Percentiles rank a stretch among this genome's conserved stretches.
phyloP scores from a whole-genome alignment of 2,888 invertebrate genomes.

The Athrips mouffetella region DNA sequence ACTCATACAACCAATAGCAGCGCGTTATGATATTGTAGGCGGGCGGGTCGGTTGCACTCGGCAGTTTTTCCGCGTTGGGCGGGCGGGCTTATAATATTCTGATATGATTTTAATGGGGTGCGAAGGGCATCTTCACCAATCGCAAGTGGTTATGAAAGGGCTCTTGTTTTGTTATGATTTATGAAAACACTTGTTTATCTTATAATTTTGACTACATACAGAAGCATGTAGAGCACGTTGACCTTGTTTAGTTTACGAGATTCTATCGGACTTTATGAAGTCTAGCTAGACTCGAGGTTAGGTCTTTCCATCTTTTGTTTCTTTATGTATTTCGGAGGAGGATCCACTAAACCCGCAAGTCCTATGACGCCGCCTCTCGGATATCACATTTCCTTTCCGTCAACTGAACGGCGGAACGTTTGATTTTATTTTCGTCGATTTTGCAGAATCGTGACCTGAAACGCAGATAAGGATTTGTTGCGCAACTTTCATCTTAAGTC shows the following conservation, averaged over 20 bases:
- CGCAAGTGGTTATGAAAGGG: neutral
- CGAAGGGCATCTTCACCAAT: conserved; percentile 33
- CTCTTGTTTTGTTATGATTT: conserved; percentile 13
- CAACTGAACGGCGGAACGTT: conserved; percentile 51
- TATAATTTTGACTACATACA: no score
- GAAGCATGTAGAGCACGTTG: neutral
- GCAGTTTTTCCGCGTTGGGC: conserved; percentile 65
- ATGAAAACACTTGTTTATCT: neutral
- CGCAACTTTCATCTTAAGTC: conserved; percentile 47
- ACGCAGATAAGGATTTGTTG: conserved; percentile 56
- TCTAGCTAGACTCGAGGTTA: neutral
- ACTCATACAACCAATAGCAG: conserved; percentile 74
- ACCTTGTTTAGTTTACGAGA: neutral
- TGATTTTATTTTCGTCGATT: conserved; percentile 68
- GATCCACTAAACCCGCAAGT: conserved; percentile 1
- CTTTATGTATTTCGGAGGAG: neutral
- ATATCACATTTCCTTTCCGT: conserved; percentile 59
- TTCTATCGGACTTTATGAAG: neutral
- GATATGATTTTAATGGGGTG: conserved; percentile 72
- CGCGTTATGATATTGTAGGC: conserved; percentile 78
- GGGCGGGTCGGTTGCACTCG: conserved; percentile 56
- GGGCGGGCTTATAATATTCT: conserved; percentile 73
- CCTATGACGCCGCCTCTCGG: conserved; percentile 26
- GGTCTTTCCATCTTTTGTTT: conserved; percentile 3
- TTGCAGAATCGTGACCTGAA: conserved; percentile 66